Percentiles rank a stretch among this genome's conserved stretches.
phyloP scores from a whole-genome alignment of 2,113 vertebrate species.

The Hirundichthys speculiger region DNA sequence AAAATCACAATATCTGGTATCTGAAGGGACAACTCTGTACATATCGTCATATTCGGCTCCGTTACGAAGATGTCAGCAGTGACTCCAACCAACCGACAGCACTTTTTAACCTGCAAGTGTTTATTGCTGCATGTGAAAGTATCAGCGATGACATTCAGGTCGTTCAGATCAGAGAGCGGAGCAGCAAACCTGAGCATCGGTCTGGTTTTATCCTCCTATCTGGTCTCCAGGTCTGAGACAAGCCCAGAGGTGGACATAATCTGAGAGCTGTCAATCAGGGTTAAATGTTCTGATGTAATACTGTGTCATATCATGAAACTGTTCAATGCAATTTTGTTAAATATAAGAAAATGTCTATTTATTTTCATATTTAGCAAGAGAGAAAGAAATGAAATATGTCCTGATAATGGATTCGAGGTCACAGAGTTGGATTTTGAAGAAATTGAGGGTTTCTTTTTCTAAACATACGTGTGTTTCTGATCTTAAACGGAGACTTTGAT shows the following conservation, averaged over 20 bases:
- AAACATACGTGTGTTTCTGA: slow-evolving; percentile 11
- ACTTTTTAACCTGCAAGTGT: not conserved
- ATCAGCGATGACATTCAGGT: slow-evolving; percentile 9
- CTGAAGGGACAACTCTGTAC: too few species aligned
- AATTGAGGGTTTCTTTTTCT: slow-evolving; percentile 33
- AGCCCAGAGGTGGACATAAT: not conserved
- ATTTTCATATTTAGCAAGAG: slow-evolving; percentile 56
- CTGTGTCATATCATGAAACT: slow-evolving; percentile 19
- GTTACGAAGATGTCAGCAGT: not conserved
- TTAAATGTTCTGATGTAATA: slow-evolving; percentile 27
- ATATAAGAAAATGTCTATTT: slow-evolving; percentile 36
- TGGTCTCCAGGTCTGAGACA: too few species aligned
- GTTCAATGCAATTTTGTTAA: slow-evolving; percentile 61
- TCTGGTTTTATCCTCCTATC: too few species aligned
- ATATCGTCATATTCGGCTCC: too few species aligned
- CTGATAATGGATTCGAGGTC: not conserved
- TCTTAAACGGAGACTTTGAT: slow-evolving; percentile 20
- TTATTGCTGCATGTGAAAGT: not conserved
- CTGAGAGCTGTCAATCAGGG: slow-evolving; percentile 26
- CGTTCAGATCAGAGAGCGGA: not conserved
- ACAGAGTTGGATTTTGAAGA: not conserved
- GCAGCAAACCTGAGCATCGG: not conserved
- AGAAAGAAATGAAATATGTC: not conserved
- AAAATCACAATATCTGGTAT: too few species aligned
- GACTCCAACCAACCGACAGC: not conserved